Evolutionary conservation across 2,888 invertebrate genomes (phyloP), one percentile per base, ranked within the genome.

Genomic region (Anodontia alba): DNA sequence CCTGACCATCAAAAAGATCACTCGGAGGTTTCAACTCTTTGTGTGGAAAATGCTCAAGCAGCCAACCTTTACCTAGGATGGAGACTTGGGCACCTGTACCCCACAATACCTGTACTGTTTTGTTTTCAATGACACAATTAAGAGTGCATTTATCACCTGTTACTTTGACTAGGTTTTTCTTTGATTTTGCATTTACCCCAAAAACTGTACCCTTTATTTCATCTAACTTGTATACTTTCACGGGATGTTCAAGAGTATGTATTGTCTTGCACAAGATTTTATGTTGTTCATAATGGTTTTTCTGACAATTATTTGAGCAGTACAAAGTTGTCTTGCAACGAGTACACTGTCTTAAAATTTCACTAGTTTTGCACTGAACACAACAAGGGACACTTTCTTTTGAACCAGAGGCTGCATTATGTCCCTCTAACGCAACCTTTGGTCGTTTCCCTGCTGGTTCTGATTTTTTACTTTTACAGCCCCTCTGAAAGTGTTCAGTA

Each of bases 81-180:
- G 70, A 70, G 26, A 79, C 79, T 51, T 79, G 79, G 15, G 79
- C 79, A 15, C 75, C 79, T 49, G 74, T 74, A 23, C 74, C 79
- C 79, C 79, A 79, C 26, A 79, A 42, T 2, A 79, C 49, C 5
- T 49, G n/a, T 31, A 74, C 43, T 26, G 43, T 33, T 26, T 42
- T n/a, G 0, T 23, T 67, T 33, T 43, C 42, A n/a, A 73, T 17
- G 2, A 20, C 20, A 26, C 74, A 43, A 20, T 62, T 71, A 1
- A 70, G 51, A 26, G 33, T 26, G 62, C 73, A 69, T 20, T 75
- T 79, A 15, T 57, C 38, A 0, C 79, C 79, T 29, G 74, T 10
- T 8, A 79, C n/a, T 66, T 74, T 79, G 23, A 71, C 73, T 17
- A 79, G 38, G 33, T 75, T 79, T 10, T 15, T 36, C 38, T 67